Evolutionary conservation across 2,888 invertebrate genomes (phyloP).

Genomic region (Melanophora roralis): DNA sequence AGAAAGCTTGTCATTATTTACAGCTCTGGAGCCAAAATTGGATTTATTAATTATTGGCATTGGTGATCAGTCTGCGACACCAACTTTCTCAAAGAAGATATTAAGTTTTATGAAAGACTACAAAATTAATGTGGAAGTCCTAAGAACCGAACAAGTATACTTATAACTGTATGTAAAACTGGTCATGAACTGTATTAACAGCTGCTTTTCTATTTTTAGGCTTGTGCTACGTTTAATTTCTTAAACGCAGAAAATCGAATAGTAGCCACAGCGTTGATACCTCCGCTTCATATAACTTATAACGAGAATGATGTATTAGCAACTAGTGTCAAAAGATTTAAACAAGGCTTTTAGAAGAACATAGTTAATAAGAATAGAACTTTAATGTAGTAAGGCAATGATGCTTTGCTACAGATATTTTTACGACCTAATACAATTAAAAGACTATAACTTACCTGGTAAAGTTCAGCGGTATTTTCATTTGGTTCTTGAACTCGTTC

Average conservation of each 20-base stretch:
- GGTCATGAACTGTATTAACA: not conserved
- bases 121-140: constrained; percentile 86
- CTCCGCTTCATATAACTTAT: constrained; percentile 79
- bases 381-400: not conserved
- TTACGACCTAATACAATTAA: too few relatives aligned
- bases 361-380: too few relatives aligned
- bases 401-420: too few relatives aligned
- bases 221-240: constrained; percentile 94
- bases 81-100: constrained; percentile 76
- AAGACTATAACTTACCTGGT: constrained; percentile 58
- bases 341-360: constrained; percentile 28
- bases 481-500: constrained; percentile 39
- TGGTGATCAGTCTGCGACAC: constrained; percentile 79
- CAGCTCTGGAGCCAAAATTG: constrained; percentile 88
- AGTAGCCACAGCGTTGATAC: constrained; percentile 84
- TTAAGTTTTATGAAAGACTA: constrained; percentile 78
- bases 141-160: constrained; percentile 84
- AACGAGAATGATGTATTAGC: constrained; percentile 81
- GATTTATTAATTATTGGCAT: constrained; percentile 87
- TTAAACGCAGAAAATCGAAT: constrained; percentile 86
- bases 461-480: constrained; percentile 53
- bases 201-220: constrained; percentile 74
- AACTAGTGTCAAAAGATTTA: constrained; percentile 78
- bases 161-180: too few relatives aligned
- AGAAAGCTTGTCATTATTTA: constrained; percentile 87